Percentiles rank a stretch among this genome's conserved stretches.
These are phyloP conservation scores for Disparrhopalites patrizii DNA, from an alignment of 2,888 invertebrate species.

Conservation along the genomic window DNA sequence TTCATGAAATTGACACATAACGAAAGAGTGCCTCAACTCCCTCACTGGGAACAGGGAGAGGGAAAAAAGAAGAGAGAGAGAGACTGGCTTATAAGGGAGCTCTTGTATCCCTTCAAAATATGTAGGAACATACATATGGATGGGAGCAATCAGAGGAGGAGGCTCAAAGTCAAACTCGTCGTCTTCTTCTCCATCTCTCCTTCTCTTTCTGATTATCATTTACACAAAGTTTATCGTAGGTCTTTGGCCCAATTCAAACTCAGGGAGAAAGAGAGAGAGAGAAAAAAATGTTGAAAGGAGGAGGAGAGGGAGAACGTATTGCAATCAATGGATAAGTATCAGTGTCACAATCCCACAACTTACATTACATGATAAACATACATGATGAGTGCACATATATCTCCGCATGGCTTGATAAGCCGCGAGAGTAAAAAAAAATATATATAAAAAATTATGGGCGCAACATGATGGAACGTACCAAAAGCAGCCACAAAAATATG, in stretches of 20 bases:
- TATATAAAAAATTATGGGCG: too few species aligned
- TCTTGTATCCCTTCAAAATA: too few species aligned
- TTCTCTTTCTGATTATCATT: slow-evolving; percentile 26
- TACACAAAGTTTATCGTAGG: slow-evolving; percentile 33
- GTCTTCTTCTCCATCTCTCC: too few species aligned
- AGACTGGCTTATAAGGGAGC: too few species aligned
- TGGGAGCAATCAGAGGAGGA: background rate
- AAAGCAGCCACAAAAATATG: too few species aligned
- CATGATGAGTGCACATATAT: too few species aligned
- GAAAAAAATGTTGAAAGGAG: slow-evolving; percentile 20
- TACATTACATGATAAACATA: too few species aligned
- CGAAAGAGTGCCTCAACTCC: background rate
- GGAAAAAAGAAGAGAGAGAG: slow-evolving; percentile 1
- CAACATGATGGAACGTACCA: too few species aligned
- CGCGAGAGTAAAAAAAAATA: too few species aligned
- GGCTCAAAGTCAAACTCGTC: background rate
- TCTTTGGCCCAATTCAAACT: slow-evolving; percentile 34
- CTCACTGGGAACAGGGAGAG: background rate
- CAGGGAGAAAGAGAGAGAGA: slow-evolving; percentile 15
- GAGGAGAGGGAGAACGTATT: slow-evolving; percentile 17
- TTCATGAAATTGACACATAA: slow-evolving; percentile 28
- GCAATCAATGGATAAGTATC: slow-evolving; percentile 20
- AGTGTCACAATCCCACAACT: too few species aligned
- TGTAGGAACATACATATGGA: background rate
- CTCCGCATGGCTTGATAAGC: too few species aligned